Base-by-base conservation (phyloP, 2,113 vertebrate genomes). In the Myrmecobius fasciatus region DNA sequence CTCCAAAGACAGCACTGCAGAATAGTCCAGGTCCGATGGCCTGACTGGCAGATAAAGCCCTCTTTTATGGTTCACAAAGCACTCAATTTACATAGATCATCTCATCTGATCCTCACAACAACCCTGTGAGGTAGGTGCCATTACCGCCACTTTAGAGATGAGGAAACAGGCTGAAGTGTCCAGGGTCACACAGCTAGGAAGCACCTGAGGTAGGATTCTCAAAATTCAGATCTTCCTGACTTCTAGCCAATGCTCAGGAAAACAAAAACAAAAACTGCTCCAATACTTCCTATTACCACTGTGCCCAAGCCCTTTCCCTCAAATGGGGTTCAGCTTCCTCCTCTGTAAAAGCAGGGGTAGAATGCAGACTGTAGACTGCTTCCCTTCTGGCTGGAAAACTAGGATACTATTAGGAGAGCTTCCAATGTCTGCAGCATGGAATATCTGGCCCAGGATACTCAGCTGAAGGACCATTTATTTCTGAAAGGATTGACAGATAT, bases 381-480 rank as follows among this genome's bases (percentile, higher is more conserved):
- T 12, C 26, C 10, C 56, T 60, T 67, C 53, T 9, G 10, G 54
- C 8, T 56, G 28, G 11, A 60, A 3, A 31, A 11, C 56, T 25
- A 31, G 56, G 28, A 60, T 31, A 2, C 56, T 36, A 31, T 60
- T 14, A 60, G 10, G 31, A 31, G 89, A 49, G 89, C 60, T 92
- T 91, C 3, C 3, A 93, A 90, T 31, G 26, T 28, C 3, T 0
- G 11, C 31, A 53, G 31, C 67, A 24, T 31, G 36, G 6, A 83
- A 89, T 1, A 31, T 47, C 53, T 47, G 7, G 67, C 17, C 7
- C 0, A 93, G 88, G 60, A 89, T 60, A 51, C n/a, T 67, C 46
- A 25, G 91, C 4, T 2, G 48, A 47, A 56, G 0, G 51, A n/a
- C 67, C 7, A 1, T 20, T 7, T 3, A 8, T 1, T 8, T 2